Evolutionary conservation across 2,888 invertebrate genomes (phyloP).

Genomic region (Dryococelus australis): DNA sequence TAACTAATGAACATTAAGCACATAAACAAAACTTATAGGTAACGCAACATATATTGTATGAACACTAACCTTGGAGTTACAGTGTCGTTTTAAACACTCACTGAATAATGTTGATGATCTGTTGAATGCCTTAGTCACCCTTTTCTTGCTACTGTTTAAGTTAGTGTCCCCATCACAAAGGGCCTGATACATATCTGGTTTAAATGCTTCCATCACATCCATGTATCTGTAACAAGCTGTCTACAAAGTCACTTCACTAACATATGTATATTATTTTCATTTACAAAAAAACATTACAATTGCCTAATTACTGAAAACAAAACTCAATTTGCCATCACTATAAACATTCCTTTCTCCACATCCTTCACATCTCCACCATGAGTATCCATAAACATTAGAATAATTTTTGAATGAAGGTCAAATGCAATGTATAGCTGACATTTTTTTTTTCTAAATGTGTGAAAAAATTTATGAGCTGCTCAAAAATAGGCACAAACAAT

Average conservation of each 20-base stretch:
- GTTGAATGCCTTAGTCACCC: slow-evolving; percentile 74
- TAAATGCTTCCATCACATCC: slow-evolving; percentile 76
- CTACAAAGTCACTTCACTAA: background rate
- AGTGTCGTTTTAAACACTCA: slow-evolving; percentile 71
- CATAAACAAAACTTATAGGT: too few relatives aligned
- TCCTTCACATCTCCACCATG: too few relatives aligned
- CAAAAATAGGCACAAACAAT: too few relatives aligned
- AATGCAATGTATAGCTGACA: too few relatives aligned
- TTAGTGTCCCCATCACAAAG: slow-evolving; percentile 82
- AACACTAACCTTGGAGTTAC: slow-evolving; percentile 61
- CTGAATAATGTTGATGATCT: slow-evolving; percentile 73
- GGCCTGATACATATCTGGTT: slow-evolving; percentile 83
- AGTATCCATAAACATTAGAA: too few relatives aligned
- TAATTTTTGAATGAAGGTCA: too few relatives aligned
- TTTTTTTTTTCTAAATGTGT: too few relatives aligned
- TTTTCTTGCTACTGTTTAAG: slow-evolving; percentile 71
- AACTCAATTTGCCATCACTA: too few relatives aligned
- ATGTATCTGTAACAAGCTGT: slow-evolving; percentile 69
- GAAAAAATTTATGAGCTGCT: too few relatives aligned
- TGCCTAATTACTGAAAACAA: too few relatives aligned
- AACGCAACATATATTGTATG: background rate
- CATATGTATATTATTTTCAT: slow-evolving; percentile 32
- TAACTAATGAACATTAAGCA: too few relatives aligned
- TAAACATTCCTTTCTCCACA: too few relatives aligned
- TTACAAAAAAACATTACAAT: slow-evolving; percentile 34